These are phyloP conservation scores for Oryzias sinensis DNA, from an alignment of 2,797 vertebrate genomes.

Conservation along the genomic window DNA sequence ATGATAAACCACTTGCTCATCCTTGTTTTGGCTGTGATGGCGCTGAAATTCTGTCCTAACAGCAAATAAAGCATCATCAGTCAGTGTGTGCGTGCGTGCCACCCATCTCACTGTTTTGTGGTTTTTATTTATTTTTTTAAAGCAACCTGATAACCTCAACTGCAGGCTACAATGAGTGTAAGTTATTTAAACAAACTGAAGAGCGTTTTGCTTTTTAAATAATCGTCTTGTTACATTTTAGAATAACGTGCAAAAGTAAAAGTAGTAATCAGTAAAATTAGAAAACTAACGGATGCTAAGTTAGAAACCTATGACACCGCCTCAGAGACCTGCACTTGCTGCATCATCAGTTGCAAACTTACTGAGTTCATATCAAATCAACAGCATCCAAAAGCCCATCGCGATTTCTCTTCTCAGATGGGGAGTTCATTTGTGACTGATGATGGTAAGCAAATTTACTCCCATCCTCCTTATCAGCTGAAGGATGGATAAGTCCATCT, in stretches of 20 bases:
- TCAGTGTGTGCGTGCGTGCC: slow-evolving; percentile 31
- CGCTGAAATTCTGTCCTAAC: slow-evolving; percentile 45
- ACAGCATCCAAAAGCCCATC: slow-evolving; percentile 19
- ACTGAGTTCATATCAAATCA: slow-evolving; percentile 29
- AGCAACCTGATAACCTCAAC: slow-evolving; percentile 18
- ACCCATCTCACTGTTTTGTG: slow-evolving; percentile 13
- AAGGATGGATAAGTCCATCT: slow-evolving; percentile 48
- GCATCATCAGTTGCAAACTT: slow-evolving; percentile 26
- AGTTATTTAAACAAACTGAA: slow-evolving; percentile 6
- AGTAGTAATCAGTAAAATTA: neutral
- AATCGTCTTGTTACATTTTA: neutral
- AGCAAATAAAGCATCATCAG: slow-evolving; percentile 55
- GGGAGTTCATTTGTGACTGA: slow-evolving; percentile 52
- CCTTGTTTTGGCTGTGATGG: slow-evolving; percentile 50
- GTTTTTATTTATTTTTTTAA: slow-evolving; percentile 12
- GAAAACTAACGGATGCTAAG: neutral
- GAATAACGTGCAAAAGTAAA: neutral
- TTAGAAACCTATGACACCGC: neutral
- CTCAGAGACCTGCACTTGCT: neutral
- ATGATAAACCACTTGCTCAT: slow-evolving; percentile 67
- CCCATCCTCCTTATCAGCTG: slow-evolving; percentile 60
- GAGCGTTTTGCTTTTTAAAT: neutral
- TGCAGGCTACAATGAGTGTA: neutral
- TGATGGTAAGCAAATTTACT: slow-evolving; percentile 52
- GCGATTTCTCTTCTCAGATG: slow-evolving; percentile 23